Percentiles rank a stretch among this genome's conserved stretches.
Evolutionary conservation across 2,888 invertebrate genomes (phyloP).

Genomic region (Amblyjoppa fuscipennis): DNA sequence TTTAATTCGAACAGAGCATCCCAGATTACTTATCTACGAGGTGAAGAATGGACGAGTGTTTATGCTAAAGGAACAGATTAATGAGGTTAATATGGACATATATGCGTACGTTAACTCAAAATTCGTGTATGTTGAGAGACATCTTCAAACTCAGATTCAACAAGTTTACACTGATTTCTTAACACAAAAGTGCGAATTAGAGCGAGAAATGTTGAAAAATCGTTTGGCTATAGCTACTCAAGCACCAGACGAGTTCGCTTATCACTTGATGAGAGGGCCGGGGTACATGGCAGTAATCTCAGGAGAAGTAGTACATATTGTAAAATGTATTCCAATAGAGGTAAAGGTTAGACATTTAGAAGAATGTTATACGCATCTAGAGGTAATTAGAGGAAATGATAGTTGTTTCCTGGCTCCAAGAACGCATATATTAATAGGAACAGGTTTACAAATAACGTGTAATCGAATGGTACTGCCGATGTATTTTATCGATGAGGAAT

Average conservation of each 20-base stretch:
- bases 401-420: conserved; percentile 18
- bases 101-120: too few relatives aligned
- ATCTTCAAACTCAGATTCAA: too few relatives aligned
- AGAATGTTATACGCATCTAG: conserved; percentile 70
- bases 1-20: conserved; percentile 15
- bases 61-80: too few relatives aligned
- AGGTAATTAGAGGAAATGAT: conserved; percentile 51
- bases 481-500: neutral
- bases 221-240: conserved; percentile 28
- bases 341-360: conserved; percentile 61
- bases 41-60: too few relatives aligned
- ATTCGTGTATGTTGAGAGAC: too few relatives aligned
- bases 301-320: conserved; percentile 73
- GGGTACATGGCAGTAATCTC: conserved; percentile 70
- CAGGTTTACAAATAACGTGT: conserved; percentile 7
- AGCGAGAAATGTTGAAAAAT: conserved; percentile 23
- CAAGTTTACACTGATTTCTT: too few relatives aligned
- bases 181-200: conserved; percentile 14
- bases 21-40: neutral
- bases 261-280: too few relatives aligned
- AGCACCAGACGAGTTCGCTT: too few relatives aligned
- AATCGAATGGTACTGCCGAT: conserved; percentile 12
- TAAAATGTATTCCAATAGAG: conserved; percentile 70
- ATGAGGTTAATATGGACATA: too few relatives aligned
- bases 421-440: conserved; percentile 21